These are phyloP conservation scores for Trididemnum nubilum DNA, from an alignment of 23 tunicate genomes.

Conservation along the genomic window DNA sequence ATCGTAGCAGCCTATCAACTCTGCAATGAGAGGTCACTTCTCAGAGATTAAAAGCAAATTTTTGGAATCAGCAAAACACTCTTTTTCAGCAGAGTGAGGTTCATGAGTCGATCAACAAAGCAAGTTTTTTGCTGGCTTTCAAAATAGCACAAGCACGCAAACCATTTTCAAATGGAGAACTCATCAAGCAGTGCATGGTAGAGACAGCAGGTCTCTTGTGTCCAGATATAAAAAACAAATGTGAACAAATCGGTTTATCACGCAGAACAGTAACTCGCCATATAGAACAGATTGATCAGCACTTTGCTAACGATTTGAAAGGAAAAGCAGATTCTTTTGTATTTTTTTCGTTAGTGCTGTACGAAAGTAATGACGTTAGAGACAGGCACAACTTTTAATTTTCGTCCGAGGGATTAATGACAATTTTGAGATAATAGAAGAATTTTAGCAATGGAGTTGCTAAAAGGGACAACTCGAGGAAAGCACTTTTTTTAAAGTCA, in stretches of 20 bases:
- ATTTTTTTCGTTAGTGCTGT: constrained; percentile 18
- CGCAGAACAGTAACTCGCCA: constrained; percentile 45
- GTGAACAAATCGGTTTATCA: constrained; percentile 25
- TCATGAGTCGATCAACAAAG: constrained; percentile 27
- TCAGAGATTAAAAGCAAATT: constrained; percentile 18
- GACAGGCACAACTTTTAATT: constrained; percentile 43
- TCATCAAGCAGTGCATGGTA: constrained; percentile 29
- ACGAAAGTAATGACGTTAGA: constrained; percentile 39
- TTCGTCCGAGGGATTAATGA: constrained; percentile 38
- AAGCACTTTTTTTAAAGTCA: constrained; percentile 14
- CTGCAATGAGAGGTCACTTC: neutral
- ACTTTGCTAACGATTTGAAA: constrained; percentile 20
- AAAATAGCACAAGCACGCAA: constrained; percentile 32
- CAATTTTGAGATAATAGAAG: constrained; percentile 43
- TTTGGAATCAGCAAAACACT: constrained; percentile 15
- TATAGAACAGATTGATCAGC: constrained; percentile 22
- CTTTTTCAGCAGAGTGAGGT: neutral
- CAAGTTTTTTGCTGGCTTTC: constrained; percentile 36
- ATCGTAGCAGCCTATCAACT: neutral
- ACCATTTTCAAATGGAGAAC: constrained; percentile 36
- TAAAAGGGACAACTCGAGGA: constrained; percentile 22
- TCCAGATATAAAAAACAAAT: constrained; percentile 27
- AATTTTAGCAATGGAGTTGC: constrained; percentile 24
- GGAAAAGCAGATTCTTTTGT: constrained; percentile 16
- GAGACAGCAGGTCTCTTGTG: constrained; percentile 21